Evolutionary conservation across 2,113 vertebrate genomes (phyloP), one percentile per base, ranked within the genome.

Genomic region (Lophochroa leadbeateri): DNA sequence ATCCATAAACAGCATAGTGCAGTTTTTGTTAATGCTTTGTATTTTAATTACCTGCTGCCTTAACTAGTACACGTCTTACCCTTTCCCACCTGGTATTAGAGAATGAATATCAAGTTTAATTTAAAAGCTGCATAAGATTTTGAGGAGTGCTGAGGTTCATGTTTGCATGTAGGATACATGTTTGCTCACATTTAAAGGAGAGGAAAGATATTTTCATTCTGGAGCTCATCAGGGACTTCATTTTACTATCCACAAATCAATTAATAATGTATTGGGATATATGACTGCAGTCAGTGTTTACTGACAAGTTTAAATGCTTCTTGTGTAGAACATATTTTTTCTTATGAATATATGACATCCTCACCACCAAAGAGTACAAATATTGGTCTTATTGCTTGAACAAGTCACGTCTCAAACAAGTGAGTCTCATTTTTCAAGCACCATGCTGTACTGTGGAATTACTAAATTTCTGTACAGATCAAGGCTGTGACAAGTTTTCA

Each of bases 11-110:
- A 75, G 61, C 67, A 57, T 15, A 84, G 77, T 76, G 35, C 61
- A 84, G 81, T 28, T 95, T 95, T 88, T 92, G 86, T 92, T 88
- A 92, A 44, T 58, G 74, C 86, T 94, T 94, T 94, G 86, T 87
- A 77, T 96, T 91, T 94, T 92, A 91, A 82, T 92, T 88, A 24
- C 35, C 27, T 35, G 39, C 76, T 92, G 25, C 85, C 88, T 79
- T 79, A 65, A 86, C n/a, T 61, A 65, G 44, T n/a, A 17, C 15
- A 24, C 8, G 29, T 88, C 86, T 76, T 76, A 70, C n/a, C 39
- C 82, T 91, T 76, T 91, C 15, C 57, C 35, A 50, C 9, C 13
- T 65, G 52, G 25, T 46, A 18, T 28, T 68, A 49, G 47, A 57
- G 44, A 91, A 76, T 14, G 9, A 64, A 80, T 85, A 53, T 82